Conservation (phyloP, 2,888 invertebrate genomes). For the Hirudinaria manillensis region DNA sequence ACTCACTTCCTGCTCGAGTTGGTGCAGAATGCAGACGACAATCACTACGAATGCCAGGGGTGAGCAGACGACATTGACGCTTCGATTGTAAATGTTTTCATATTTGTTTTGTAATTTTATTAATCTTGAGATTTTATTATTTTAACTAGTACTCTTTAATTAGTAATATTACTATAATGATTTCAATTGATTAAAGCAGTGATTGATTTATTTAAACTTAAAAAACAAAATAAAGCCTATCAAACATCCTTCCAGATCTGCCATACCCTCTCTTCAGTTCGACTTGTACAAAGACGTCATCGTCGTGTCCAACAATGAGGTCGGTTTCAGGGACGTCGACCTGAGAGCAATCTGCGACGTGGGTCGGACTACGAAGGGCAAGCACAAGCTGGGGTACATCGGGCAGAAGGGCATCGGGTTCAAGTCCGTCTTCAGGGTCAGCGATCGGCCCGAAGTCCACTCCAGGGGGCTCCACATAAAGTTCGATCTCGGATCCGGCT, state of each 20-base stretch:
- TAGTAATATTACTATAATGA: too few relatives aligned
- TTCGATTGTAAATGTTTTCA: neutral
- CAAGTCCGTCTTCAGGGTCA: conserved; percentile 54
- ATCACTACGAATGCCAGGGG: conserved; percentile 44
- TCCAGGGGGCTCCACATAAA: conserved; percentile 52
- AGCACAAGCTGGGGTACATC: conserved; percentile 52
- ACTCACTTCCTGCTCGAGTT: conserved; percentile 54
- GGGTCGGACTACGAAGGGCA: conserved; percentile 52
- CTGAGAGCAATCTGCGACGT: conserved; percentile 54
- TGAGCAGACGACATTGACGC: neutral
- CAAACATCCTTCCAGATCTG: too few relatives aligned
- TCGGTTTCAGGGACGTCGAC: conserved; percentile 49
- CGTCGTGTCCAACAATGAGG: conserved; percentile 51
- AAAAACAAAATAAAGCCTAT: too few relatives aligned
- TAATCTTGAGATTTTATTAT: neutral
- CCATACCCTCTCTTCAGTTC: conserved; percentile 46
- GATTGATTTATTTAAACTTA: too few relatives aligned
- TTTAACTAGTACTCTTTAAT: conserved; percentile 1
- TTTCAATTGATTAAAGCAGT: too few relatives aligned
- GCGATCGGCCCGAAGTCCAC: conserved; percentile 52
- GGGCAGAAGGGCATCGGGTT: conserved; percentile 55
- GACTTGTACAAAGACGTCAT: conserved; percentile 43
- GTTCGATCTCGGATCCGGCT: conserved; percentile 51
- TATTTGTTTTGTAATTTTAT: neutral
- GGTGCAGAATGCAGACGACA: conserved; percentile 55